These are phyloP conservation scores for Drosophila lacteicornis DNA, from an alignment of 1,140 invertebrate species.

Conservation along the genomic window DNA sequence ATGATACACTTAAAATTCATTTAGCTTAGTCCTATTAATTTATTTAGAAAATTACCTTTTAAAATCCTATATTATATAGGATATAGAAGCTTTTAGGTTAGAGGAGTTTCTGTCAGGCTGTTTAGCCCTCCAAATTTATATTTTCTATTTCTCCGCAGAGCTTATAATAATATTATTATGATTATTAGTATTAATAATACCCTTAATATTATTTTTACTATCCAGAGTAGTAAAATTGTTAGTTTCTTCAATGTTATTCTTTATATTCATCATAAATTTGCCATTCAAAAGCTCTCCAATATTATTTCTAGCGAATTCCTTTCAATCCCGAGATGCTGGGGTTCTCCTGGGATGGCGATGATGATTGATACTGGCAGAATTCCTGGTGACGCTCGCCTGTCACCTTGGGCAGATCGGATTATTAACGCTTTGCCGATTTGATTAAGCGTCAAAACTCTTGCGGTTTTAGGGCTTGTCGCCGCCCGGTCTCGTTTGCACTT, in stretches of 20 bases:
- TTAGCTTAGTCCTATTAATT: too few species aligned
- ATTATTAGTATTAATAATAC: background rate
- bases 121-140: too few species aligned
- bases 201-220: background rate
- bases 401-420: slow-evolving; percentile 58
- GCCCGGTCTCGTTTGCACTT: slow-evolving; percentile 43
- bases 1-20: too few species aligned
- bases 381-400: slow-evolving; percentile 73
- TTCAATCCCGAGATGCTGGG: background rate
- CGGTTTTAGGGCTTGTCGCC: slow-evolving; percentile 52
- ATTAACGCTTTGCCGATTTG: slow-evolving; percentile 79
- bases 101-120: too few species aligned
- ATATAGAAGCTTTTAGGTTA: too few species aligned
- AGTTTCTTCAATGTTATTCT: background rate
- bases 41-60: too few species aligned
- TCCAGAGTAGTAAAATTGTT: too few species aligned
- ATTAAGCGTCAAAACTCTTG: slow-evolving; percentile 71
- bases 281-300: background rate
- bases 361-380: slow-evolving; percentile 67
- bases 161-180: background rate
- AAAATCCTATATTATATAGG: too few species aligned
- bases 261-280: background rate
- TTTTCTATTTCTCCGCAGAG: too few species aligned
- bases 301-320: slow-evolving; percentile 19
- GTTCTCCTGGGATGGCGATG: slow-evolving; percentile 3